Percentiles rank a stretch among this genome's conserved stretches.
Conservation (phyloP, 2,888 invertebrate species). For the Pocota personata region DNA sequence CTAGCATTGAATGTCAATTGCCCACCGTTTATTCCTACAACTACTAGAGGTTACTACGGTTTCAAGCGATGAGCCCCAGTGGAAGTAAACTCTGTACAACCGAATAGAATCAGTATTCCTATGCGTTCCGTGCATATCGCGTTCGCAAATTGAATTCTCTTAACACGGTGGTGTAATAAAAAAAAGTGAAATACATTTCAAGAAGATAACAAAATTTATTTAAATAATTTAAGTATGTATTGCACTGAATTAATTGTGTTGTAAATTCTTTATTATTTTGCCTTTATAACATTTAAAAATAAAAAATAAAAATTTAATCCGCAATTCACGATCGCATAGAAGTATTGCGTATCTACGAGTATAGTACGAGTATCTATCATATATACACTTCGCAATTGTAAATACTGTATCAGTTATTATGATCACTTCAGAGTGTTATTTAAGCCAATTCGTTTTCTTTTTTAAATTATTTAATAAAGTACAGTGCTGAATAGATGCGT, state of each 20-base stretch:
- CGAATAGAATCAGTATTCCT: slow-evolving; percentile 22
- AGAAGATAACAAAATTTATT: neutral
- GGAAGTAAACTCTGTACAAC: slow-evolving; percentile 8
- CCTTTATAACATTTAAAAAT: neutral
- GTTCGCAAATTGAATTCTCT: slow-evolving; percentile 18
- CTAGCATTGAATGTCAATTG: slow-evolving; percentile 7
- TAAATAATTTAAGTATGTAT: neutral
- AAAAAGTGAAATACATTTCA: neutral
- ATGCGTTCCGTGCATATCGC: slow-evolving; percentile 18
- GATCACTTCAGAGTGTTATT: too few species aligned
- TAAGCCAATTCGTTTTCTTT: too few species aligned
- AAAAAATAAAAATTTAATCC: neutral
- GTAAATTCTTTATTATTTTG: neutral
- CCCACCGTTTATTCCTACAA: neutral
- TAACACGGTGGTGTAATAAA: neutral
- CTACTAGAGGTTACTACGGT: neutral
- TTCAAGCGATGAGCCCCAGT: slow-evolving; percentile 26
- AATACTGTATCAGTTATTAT: too few species aligned
- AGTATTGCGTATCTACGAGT: neutral
- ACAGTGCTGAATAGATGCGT: too few species aligned
- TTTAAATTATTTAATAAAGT: too few species aligned
- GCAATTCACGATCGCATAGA: neutral
- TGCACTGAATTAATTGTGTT: neutral
- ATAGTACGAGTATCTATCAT: too few species aligned
- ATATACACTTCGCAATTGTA: too few species aligned